Evolutionary conservation across 2,113 vertebrate genomes (phyloP).

Genomic region (Xiphophorus hellerii): DNA sequence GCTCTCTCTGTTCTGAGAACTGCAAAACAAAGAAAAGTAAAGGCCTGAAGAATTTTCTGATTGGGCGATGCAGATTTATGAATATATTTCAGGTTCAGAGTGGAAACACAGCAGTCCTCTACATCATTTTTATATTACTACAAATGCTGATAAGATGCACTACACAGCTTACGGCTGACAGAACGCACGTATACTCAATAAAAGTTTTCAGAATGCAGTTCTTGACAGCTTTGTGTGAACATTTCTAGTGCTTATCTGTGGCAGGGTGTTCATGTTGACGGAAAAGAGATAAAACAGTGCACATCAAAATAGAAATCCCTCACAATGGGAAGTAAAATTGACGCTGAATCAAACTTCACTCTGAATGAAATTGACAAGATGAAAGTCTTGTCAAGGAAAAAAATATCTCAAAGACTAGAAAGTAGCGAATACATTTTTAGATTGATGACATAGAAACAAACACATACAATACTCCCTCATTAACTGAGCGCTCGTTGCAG

Average conservation of each 20-base stretch:
- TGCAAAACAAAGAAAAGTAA: constrained; percentile 61
- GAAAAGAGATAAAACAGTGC: constrained; percentile 58
- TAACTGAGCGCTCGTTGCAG: constrained; percentile 51
- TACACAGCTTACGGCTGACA: constrained; percentile 41
- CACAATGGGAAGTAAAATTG: constrained; percentile 46
- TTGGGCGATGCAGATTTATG: constrained; percentile 44
- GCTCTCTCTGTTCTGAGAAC: constrained; percentile 86
- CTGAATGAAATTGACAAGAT: constrained; percentile 63
- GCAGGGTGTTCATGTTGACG: constrained; percentile 47
- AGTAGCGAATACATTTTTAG: constrained; percentile 20
- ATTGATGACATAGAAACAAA: constrained; percentile 55
- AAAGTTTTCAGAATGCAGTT: constrained; percentile 59
- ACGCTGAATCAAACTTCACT: constrained; percentile 58
- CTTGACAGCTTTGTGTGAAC: constrained; percentile 56
- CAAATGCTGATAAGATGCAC: constrained; percentile 18
- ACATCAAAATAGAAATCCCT: constrained; percentile 63
- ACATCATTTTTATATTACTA: constrained; percentile 32
- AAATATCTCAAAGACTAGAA: constrained; percentile 25
- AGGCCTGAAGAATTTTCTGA: constrained; percentile 42
- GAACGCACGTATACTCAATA: constrained; percentile 40
- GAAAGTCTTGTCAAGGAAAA: constrained; percentile 43
- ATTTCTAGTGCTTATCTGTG: constrained; percentile 44
- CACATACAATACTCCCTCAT: constrained; percentile 18
- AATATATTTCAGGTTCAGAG: constrained; percentile 27
- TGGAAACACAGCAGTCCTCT: constrained; percentile 10